Percentiles rank a stretch among this genome's conserved stretches.
Evolutionary conservation across 1,140 invertebrate species (phyloP).

Genomic region (Pseudomyrmex gracilis): DNA sequence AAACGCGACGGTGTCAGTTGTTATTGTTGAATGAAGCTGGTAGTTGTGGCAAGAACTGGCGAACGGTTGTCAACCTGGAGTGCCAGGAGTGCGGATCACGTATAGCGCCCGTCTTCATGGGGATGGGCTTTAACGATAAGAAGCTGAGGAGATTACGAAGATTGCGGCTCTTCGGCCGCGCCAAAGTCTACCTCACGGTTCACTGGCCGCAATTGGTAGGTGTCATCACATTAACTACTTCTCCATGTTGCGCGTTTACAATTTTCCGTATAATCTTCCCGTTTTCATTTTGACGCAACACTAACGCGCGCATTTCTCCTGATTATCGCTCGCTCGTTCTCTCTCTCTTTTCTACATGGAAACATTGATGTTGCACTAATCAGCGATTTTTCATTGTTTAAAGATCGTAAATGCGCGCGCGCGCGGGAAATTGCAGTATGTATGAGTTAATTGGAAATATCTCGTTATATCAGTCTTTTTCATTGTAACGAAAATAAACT

Average conservation of each 20-base stretch:
- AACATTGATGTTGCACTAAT: too few species aligned
- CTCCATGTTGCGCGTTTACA: neutral
- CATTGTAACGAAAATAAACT: neutral
- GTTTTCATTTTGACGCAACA: neutral
- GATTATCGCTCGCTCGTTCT: neutral
- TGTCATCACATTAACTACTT: constrained; percentile 37
- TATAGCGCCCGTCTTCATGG: constrained; percentile 83
- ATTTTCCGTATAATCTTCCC: neutral
- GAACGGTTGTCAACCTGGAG: constrained; percentile 82
- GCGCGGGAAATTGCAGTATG: neutral
- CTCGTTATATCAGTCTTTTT: neutral
- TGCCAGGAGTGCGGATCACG: constrained; percentile 84
- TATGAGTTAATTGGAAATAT: neutral
- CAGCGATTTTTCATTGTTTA: constrained; percentile 19
- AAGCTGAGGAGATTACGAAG: constrained; percentile 86
- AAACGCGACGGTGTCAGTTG: constrained; percentile 35
- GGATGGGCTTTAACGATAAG: constrained; percentile 87
- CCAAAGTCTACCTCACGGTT: constrained; percentile 88
- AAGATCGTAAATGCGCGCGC: neutral
- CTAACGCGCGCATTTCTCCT: neutral
- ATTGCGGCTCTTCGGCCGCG: constrained; percentile 88
- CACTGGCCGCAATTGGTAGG: constrained; percentile 88
- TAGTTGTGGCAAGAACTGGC: constrained; percentile 70
- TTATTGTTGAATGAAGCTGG: constrained; percentile 64
- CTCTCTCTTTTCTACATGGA: too few species aligned